Conservation (phyloP, 2,113 vertebrate genomes). For the Galeopterus variegatus region DNA sequence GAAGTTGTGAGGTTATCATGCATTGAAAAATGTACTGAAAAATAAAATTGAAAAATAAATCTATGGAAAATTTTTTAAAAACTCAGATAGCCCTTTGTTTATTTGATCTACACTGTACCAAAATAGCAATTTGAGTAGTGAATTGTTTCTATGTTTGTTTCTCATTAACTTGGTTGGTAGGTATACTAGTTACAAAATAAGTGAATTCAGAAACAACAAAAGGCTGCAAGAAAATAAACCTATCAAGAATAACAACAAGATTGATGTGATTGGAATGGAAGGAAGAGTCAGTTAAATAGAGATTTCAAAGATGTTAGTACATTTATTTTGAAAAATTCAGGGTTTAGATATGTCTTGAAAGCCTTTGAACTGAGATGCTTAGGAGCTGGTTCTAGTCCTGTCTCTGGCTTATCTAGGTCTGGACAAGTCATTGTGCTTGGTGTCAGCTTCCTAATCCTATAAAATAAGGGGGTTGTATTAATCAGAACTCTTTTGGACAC, state of each 20-base stretch:
- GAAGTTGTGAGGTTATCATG: not conserved
- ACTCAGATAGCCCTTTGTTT: not conserved
- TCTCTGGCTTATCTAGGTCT: not conserved
- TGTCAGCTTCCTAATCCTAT: not conserved
- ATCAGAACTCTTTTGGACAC: not conserved
- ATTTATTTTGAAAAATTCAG: not conserved
- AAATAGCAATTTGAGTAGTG: constrained; percentile 41
- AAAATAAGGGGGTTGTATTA: not conserved
- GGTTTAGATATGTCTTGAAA: not conserved
- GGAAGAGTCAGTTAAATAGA: not conserved
- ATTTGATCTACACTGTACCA: not conserved
- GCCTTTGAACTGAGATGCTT: not conserved
- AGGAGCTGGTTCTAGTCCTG: not conserved
- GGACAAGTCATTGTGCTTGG: not conserved
- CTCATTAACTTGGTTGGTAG: not conserved
- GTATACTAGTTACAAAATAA: constrained; percentile 20
- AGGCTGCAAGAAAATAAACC: constrained; percentile 2
- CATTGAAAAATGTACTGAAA: constrained; percentile 41
- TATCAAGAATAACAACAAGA: constrained; percentile 1
- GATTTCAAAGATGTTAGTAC: not conserved
- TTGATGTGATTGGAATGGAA: not conserved
- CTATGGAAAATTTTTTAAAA: not conserved
- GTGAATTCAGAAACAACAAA: not conserved
- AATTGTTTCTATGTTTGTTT: not conserved
- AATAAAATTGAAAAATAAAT: constrained; percentile 45